These are phyloP conservation scores for Rhynchopsitta pachyrhyncha DNA, from an alignment of 2,113 vertebrate genomes.

Conservation along the genomic window DNA sequence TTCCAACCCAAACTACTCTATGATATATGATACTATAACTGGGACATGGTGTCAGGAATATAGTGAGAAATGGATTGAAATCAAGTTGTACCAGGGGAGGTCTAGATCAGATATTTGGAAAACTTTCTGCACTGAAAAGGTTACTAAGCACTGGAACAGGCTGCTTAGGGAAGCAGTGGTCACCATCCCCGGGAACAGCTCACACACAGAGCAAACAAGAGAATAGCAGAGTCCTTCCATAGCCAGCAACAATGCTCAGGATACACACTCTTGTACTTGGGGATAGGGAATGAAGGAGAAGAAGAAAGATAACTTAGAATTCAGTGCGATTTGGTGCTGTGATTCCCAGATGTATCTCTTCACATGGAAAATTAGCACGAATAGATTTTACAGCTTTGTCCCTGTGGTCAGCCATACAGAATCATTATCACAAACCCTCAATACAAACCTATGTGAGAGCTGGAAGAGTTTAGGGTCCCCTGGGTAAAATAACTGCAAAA, in stretches of 20 bases:
- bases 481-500: not conserved
- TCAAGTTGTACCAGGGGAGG: not conserved
- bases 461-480: not conserved
- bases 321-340: not conserved
- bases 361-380: not conserved
- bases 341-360: not conserved
- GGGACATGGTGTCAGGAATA: not conserved
- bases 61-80: not conserved
- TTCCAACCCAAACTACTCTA: not conserved
- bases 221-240: not conserved
- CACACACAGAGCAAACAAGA: not conserved
- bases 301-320: not conserved
- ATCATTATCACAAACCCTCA: not conserved
- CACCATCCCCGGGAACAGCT: not conserved
- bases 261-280: not conserved
- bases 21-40: not conserved
- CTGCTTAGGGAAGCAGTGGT: not conserved
- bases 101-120: not conserved
- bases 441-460: not conserved
- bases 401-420: not conserved
- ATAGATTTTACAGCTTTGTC: not conserved
- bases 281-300: not conserved
- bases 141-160: not conserved
- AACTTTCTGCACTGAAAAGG: not conserved
- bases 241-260: not conserved